Evolutionary conservation across 2,888 invertebrate genomes (phyloP).

Genomic region (Orchestes rusci): DNA sequence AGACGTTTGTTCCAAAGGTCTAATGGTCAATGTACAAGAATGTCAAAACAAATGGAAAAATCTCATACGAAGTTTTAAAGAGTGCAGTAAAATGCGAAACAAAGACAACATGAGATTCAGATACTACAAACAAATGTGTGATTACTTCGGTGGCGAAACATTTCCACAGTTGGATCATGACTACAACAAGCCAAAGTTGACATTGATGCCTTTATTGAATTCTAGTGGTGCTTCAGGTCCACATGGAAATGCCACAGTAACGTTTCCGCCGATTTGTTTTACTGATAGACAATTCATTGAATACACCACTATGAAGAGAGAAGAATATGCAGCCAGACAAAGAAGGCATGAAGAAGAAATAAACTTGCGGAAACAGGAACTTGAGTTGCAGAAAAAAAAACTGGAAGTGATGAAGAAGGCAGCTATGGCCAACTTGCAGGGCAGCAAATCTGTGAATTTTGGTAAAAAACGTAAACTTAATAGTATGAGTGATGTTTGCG

Average conservation of each 20-base stretch:
- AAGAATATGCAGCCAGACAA: conserved; percentile 21
- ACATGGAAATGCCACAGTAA: conserved; percentile 16
- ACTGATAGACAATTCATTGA: conserved; percentile 24
- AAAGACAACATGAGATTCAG: conserved; percentile 22
- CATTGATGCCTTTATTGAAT: conserved; percentile 13
- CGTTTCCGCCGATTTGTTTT: conserved; percentile 24
- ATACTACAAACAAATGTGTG: conserved; percentile 23
- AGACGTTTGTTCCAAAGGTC: conserved; percentile 15
- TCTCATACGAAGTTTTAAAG: conserved; percentile 21
- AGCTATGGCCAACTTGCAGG: conserved; percentile 21
- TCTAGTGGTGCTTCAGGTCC: background rate
- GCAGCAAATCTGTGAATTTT: conserved; percentile 20
- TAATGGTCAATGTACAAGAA: conserved; percentile 20
- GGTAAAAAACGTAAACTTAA: conserved; percentile 17
- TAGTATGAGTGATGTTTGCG: conserved; percentile 11
- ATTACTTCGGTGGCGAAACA: conserved; percentile 20
- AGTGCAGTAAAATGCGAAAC: conserved; percentile 23
- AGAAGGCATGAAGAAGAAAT: conserved; percentile 24
- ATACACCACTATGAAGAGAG: conserved; percentile 24
- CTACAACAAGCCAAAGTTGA: conserved; percentile 18
- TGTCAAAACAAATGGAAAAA: conserved; percentile 26
- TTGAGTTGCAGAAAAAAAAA: conserved; percentile 24
- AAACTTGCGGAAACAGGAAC: conserved; percentile 14
- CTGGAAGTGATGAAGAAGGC: conserved; percentile 24
- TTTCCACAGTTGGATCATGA: conserved; percentile 18